Conservation (phyloP, 2,113 vertebrate genomes). For the Stigmatopora nigra region DNA sequence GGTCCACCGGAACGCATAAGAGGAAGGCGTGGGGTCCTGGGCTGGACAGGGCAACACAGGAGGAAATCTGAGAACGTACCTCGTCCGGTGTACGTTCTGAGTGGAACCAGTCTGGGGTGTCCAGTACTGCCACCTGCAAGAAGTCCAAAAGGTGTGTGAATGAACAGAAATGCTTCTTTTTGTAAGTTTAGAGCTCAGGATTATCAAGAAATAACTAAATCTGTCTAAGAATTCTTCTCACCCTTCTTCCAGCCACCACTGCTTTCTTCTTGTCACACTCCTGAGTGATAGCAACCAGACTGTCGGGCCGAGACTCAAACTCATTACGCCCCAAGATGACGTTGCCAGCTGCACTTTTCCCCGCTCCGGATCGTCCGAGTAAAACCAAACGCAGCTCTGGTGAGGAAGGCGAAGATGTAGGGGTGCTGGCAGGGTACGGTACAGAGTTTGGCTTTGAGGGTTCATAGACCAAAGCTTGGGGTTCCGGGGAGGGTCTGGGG, state of each 20-base stretch:
- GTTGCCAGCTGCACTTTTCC: conserved; percentile 68
- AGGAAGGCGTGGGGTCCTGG: conserved; percentile 71
- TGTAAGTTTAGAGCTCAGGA: not conserved
- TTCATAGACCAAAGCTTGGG: conserved; percentile 15
- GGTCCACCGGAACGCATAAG: conserved; percentile 67
- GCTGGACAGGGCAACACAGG: conserved; percentile 59
- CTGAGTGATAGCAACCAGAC: conserved; percentile 41
- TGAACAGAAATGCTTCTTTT: not conserved
- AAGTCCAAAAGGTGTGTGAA: not conserved
- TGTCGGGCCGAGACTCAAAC: conserved; percentile 41
- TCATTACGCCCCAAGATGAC: conserved; percentile 53
- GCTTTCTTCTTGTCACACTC: conserved; percentile 59
- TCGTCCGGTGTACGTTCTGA: conserved; percentile 54
- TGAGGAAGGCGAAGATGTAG: conserved; percentile 14
- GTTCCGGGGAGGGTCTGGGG: conserved; percentile 10
- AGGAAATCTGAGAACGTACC: conserved; percentile 59
- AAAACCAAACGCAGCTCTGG: conserved; percentile 65
- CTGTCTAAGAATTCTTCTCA: conserved; percentile 15
- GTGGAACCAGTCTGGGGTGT: conserved; percentile 70
- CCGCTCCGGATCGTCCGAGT: conserved; percentile 60
- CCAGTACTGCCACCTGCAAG: conserved; percentile 66
- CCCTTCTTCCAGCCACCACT: conserved; percentile 44
- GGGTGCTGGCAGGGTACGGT: conserved; percentile 8
- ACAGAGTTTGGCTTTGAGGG: conserved; percentile 3
- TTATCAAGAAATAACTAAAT: not conserved